Conservation (phyloP, 2,797 vertebrate genomes). For the Acipenser transmontanus region DNA sequence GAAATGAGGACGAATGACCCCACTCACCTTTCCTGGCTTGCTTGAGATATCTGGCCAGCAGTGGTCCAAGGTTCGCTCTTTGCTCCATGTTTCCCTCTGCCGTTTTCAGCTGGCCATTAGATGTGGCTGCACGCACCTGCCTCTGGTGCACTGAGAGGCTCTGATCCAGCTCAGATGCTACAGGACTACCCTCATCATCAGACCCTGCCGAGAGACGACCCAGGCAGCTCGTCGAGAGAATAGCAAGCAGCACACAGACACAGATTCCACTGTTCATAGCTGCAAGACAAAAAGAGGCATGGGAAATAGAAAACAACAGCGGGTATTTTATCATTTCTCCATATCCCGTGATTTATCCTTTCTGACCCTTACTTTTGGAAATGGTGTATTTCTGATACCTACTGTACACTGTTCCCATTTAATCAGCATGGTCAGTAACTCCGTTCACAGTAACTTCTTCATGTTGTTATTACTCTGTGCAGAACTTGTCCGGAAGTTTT, state of each 20-base stretch:
- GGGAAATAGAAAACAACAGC: too few species aligned
- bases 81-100: constrained; percentile 56
- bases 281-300: constrained; percentile 20
- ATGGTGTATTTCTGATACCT: too few species aligned
- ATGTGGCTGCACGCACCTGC: constrained; percentile 52
- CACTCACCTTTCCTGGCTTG: constrained; percentile 76
- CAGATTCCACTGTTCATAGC: constrained; percentile 64
- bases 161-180: constrained; percentile 48
- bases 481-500: too few species aligned
- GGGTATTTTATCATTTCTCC: too few species aligned
- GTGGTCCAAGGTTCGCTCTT: constrained; percentile 68
- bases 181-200: constrained; percentile 39
- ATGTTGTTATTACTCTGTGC: too few species aligned
- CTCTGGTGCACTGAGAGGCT: constrained; percentile 38
- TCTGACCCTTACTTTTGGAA: too few species aligned
- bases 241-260: constrained; percentile 72
- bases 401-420: too few species aligned
- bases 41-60: constrained; percentile 83
- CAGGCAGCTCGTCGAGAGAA: constrained; percentile 66
- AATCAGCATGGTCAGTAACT: too few species aligned
- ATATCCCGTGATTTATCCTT: too few species aligned
- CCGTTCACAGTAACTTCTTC: too few species aligned
- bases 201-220: constrained; percentile 60
- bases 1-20: background rate
- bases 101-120: constrained; percentile 50